A percentile compares a stretch with the other conserved stretches of the same genome.
These are phyloP conservation scores for Andricus quercusramuli DNA, from an alignment of 2,888 invertebrate genomes.

Conservation along the genomic window DNA sequence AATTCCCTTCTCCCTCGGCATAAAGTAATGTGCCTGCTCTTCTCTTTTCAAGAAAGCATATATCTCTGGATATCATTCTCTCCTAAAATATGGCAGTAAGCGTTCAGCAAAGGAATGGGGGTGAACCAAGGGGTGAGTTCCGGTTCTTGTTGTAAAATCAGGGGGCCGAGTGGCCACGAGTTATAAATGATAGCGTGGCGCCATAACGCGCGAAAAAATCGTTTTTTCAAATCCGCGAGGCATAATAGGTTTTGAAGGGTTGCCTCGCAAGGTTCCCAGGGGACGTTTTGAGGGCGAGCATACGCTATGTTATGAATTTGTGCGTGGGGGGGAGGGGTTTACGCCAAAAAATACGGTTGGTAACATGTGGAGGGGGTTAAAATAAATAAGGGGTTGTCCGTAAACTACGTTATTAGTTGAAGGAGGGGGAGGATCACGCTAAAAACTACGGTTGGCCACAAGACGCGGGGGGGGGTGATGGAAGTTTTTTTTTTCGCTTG, in stretches of 20 bases:
- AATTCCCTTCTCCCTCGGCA: constrained; percentile 46
- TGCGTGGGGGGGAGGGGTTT: no score
- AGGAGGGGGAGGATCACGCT: no score
- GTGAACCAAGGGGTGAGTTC: not conserved
- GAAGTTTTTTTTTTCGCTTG: no score
- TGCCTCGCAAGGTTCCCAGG: constrained; percentile 44
- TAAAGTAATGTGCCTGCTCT: constrained; percentile 53
- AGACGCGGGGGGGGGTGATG: no score
- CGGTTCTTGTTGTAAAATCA: constrained; percentile 17
- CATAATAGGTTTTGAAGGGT: constrained; percentile 67
- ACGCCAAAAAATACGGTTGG: no score
- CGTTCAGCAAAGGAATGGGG: not conserved
- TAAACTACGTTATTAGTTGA: no score
- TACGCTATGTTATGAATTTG: no score
- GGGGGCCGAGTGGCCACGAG: constrained; percentile 45
- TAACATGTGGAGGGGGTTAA: no score
- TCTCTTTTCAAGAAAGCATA: constrained; percentile 54
- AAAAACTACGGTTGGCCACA: no score
- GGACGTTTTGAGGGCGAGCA: not conserved
- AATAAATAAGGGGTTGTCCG: no score
- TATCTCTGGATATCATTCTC: constrained; percentile 59
- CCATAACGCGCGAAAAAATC: constrained; percentile 60
- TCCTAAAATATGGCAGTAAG: not conserved
- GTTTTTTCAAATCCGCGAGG: constrained; percentile 63
- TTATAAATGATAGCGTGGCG: constrained; percentile 63